Percentiles rank a stretch among this genome's conserved stretches.
Conservation (phyloP, 2,113 vertebrate genomes). For the Hippolais icterina region DNA sequence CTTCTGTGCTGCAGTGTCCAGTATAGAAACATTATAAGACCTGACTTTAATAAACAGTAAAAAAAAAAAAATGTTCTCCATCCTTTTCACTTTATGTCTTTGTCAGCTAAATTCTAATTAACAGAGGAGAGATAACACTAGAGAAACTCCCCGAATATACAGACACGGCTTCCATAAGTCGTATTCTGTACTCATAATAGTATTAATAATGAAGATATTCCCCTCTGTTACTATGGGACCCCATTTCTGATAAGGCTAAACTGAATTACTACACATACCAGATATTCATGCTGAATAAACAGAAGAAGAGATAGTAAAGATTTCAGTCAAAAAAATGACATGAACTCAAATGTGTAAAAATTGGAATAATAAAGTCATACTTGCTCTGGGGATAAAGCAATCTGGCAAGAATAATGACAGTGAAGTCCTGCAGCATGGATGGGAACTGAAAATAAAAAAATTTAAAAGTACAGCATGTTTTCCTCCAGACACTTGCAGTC, state of each 20-base stretch:
- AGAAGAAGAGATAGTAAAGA: slow-evolving; percentile 49
- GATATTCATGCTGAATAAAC: slow-evolving; percentile 59
- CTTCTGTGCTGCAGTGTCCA: neutral
- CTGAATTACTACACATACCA: slow-evolving; percentile 15
- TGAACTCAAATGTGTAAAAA: slow-evolving; percentile 54
- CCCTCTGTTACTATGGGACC: slow-evolving; percentile 17
- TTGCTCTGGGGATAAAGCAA: slow-evolving; percentile 20
- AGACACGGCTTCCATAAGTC: slow-evolving; percentile 24
- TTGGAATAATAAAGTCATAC: slow-evolving; percentile 34
- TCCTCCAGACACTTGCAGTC: neutral
- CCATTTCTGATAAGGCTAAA: slow-evolving; percentile 58
- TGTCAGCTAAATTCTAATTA: slow-evolving; percentile 68
- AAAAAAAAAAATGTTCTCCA: neutral
- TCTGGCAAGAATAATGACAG: neutral
- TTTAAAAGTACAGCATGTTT: neutral
- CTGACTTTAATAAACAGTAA: neutral
- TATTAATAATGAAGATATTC: slow-evolving; percentile 69
- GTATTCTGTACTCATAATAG: slow-evolving; percentile 3
- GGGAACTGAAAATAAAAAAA: neutral
- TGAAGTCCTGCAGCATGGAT: neutral
- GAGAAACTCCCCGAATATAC: slow-evolving; percentile 47
- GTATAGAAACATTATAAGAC: neutral
- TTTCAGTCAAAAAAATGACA: slow-evolving; percentile 21
- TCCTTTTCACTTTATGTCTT: slow-evolving; percentile 23
- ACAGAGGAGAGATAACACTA: slow-evolving; percentile 45